Evolutionary conservation across 2,113 vertebrate species (phyloP).

Genomic region (Grammomys surdaster): DNA sequence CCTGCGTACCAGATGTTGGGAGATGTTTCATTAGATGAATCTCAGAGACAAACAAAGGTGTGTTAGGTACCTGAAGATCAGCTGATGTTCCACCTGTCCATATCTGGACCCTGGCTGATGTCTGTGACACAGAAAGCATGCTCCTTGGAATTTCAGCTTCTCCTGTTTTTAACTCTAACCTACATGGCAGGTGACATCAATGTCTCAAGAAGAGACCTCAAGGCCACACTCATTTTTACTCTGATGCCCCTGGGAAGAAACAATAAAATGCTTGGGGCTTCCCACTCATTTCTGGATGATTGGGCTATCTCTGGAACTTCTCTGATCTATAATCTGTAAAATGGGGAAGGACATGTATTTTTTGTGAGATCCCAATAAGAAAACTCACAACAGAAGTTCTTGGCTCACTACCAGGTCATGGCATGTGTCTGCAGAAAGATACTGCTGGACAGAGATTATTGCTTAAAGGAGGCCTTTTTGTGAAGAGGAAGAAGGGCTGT

Average conservation of each 20-base stretch:
- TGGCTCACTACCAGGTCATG: too few relatives aligned
- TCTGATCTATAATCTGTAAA: not conserved
- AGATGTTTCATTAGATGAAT: not conserved
- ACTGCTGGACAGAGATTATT: not conserved
- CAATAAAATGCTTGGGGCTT: not conserved
- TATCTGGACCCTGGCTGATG: not conserved
- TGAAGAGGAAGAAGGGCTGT: not conserved
- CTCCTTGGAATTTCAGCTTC: not conserved
- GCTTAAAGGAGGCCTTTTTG: not conserved
- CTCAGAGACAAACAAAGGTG: not conserved
- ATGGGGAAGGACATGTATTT: not conserved
- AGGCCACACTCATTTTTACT: not conserved
- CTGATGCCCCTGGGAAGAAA: not conserved
- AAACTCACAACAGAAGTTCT: too few relatives aligned
- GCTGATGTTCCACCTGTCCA: not conserved
- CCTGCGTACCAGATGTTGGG: not conserved
- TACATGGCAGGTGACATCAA: not conserved
- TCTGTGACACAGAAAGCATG: not conserved
- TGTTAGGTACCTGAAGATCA: accelerated
- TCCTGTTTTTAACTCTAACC: not conserved
- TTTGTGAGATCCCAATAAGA: not conserved
- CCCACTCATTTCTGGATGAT: not conserved
- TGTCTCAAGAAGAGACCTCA: not conserved
- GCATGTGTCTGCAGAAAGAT: not conserved
- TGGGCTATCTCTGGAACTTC: not conserved